Percentiles rank a stretch among this genome's conserved stretches.
phyloP scores from a whole-genome alignment of 2,113 vertebrate genomes.

The Lepidothrix coronata region DNA sequence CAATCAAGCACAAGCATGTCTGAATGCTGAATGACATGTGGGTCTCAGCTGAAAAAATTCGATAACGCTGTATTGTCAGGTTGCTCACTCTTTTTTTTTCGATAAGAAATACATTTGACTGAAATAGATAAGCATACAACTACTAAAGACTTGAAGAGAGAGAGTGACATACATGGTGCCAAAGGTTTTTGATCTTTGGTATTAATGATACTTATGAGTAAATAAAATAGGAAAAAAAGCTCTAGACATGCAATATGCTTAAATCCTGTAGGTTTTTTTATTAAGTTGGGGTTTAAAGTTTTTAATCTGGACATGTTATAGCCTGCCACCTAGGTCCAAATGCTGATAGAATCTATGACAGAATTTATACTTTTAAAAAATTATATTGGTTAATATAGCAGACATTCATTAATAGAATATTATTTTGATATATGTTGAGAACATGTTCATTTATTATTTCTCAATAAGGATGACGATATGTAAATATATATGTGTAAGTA shows the following conservation, averaged over 20 bases:
- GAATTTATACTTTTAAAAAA: background rate
- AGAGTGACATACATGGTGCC: slow-evolving; percentile 76
- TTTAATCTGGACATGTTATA: slow-evolving; percentile 48
- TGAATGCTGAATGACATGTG: slow-evolving; percentile 92
- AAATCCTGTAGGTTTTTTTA: slow-evolving; percentile 15
- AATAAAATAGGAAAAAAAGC: slow-evolving; percentile 75
- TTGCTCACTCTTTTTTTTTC: slow-evolving; percentile 77
- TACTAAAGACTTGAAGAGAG: slow-evolving; percentile 89
- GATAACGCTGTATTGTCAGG: slow-evolving; percentile 97
- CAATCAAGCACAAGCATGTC: slow-evolving; percentile 89
- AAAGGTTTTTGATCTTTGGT: slow-evolving; percentile 84
- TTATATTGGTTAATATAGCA: background rate
- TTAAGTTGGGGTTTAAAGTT: slow-evolving; percentile 41
- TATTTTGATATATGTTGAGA: background rate
- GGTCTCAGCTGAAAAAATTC: slow-evolving; percentile 98
- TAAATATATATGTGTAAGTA: background rate
- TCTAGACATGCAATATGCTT: slow-evolving; percentile 63
- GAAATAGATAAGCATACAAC: slow-evolving; percentile 93
- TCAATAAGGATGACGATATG: background rate
- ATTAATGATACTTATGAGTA: slow-evolving; percentile 91
- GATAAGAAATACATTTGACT: slow-evolving; percentile 99
- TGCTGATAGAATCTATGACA: background rate
- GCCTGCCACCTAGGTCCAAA: slow-evolving; percentile 3
- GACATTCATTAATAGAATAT: background rate
- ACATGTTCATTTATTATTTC: background rate